phyloP scores from a whole-genome alignment of 1,140 invertebrate species.

The Drosophila bifasciata region DNA sequence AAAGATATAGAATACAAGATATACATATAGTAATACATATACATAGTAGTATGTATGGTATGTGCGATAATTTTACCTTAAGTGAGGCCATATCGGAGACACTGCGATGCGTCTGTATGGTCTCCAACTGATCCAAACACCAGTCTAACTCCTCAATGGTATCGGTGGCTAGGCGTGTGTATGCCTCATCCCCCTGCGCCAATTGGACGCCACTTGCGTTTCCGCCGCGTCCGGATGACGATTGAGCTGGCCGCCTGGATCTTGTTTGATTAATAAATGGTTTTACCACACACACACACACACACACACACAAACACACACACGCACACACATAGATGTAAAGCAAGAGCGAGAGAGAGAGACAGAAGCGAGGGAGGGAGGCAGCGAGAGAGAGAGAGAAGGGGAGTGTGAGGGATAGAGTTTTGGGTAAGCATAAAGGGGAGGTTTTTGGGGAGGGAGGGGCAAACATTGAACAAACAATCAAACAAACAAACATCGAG shows the following conservation, averaged over 20 bases:
- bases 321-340: conserved; percentile 25
- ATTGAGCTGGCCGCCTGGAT: conserved; percentile 82
- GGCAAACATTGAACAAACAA: conserved; percentile 31
- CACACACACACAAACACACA: conserved; percentile 27
- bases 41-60: too few species aligned
- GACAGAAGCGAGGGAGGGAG: conserved; percentile 2
- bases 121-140: conserved; percentile 99
- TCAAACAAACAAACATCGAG: conserved; percentile 31
- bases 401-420: not conserved
- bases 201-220: conserved; percentile 69
- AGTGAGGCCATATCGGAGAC: conserved; percentile 99
- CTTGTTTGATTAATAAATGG: conserved; percentile 83
- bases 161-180: conserved; percentile 96
- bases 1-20: not conserved
- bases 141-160: conserved; percentile 99
- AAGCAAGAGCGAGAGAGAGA: conserved; percentile 35
- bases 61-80: conserved; percentile 92
- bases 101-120: conserved; percentile 99
- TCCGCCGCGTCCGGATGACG: conserved; percentile 69
- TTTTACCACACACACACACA: conserved; percentile 59
- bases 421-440: too few species aligned
- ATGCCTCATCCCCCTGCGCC: conserved; percentile 91
- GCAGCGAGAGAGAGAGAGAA: conserved; percentile 14
- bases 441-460: conserved; percentile 4
- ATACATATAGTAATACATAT: too few species aligned